These are phyloP conservation scores for Drosophila seguyi DNA, from an alignment of 1,140 invertebrate genomes.

Conservation along the genomic window DNA sequence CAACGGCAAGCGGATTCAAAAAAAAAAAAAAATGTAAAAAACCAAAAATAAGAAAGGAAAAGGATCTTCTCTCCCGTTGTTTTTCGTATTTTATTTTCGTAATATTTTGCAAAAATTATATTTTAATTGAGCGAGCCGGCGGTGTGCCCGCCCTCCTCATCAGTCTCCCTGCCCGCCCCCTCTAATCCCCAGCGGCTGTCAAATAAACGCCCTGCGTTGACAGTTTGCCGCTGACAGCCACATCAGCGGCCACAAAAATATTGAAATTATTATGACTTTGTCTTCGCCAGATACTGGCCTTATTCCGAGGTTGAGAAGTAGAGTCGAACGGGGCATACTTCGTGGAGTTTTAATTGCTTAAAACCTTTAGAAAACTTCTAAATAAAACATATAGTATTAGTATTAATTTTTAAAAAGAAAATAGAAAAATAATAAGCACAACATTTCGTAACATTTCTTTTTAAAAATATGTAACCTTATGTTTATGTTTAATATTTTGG, in stretches of 20 bases:
- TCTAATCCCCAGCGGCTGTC: slow-evolving; percentile 70
- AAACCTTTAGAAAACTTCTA: not conserved
- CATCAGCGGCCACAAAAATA: slow-evolving; percentile 66
- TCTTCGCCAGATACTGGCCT: slow-evolving; percentile 35
- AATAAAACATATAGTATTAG: not conserved
- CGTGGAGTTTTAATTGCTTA: not conserved
- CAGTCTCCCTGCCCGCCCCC: slow-evolving; percentile 1
- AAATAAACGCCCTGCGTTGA: slow-evolving; percentile 61
- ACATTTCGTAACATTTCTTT: not conserved
- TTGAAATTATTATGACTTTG: slow-evolving; percentile 82
- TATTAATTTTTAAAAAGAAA: too few relatives aligned
- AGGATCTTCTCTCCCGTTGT: slow-evolving; percentile 25
- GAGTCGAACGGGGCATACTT: slow-evolving; percentile 2
- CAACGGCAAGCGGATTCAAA: slow-evolving; percentile 43
- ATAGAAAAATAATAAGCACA: too few relatives aligned
- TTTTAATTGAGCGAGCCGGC: slow-evolving; percentile 77
- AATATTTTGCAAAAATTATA: slow-evolving; percentile 71
- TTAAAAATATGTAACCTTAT: too few relatives aligned
- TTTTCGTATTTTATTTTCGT: slow-evolving; percentile 30
- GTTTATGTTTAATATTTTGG: too few relatives aligned
- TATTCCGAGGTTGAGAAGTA: not conserved
- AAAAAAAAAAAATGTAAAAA: slow-evolving; percentile 6
- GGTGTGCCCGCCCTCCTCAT: slow-evolving; percentile 4
- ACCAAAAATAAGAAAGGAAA: slow-evolving; percentile 4
- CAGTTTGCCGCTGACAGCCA: slow-evolving; percentile 63